Evolutionary conservation across 2,797 vertebrate species (phyloP), one percentile per base, ranked within the genome.

Genomic region (Acridotheres tristis): DNA sequence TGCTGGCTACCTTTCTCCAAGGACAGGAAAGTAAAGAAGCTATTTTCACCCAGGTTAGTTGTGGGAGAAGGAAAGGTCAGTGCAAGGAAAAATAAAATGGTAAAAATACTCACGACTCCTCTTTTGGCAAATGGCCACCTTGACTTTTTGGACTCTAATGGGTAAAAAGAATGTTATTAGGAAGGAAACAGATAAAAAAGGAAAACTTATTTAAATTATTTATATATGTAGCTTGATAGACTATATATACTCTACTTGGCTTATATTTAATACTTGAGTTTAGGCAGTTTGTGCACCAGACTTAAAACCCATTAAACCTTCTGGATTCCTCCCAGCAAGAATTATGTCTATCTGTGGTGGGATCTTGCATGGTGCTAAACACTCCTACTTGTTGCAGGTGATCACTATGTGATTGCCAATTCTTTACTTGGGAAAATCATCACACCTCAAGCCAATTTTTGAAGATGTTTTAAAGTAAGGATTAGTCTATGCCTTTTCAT

Each of bases 91-190:
- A 74, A 80, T 53, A 47, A 89, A 86, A 42, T 36, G 13, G 10
- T 23, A 13, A 40, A 87, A 90, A 92, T 96, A 98, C 98, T 97
- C 96, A 99, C 98, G 59, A 97, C 96, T 96, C 96, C 97, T 93
- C 98, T 98, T 86, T 97, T 98, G 43, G 97, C 97, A 95, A 99
- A 99, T 42, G 98, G 98, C 99, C 99, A 99, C 97, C 98, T 98
- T 78, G 98, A 96, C 92, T 99, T 99, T 98, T 99, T 99, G n/a
- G 98, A 98, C 95, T 99, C 98, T 99, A 95, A 65, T 29, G 62
- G 45, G 63, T 73, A 75, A 95, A 97, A 95, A 47, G 96, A 95
- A 15, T 25, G 12, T 88, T 85, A 88, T 94, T 86, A 59, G 58
- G 83, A 43, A 55, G 51, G 42, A 89, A 93, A 79, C 14, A 68